These are phyloP conservation scores for Tetraodon nigroviridis DNA, from an alignment of 2,113 vertebrate genomes.

Conservation along the genomic window DNA sequence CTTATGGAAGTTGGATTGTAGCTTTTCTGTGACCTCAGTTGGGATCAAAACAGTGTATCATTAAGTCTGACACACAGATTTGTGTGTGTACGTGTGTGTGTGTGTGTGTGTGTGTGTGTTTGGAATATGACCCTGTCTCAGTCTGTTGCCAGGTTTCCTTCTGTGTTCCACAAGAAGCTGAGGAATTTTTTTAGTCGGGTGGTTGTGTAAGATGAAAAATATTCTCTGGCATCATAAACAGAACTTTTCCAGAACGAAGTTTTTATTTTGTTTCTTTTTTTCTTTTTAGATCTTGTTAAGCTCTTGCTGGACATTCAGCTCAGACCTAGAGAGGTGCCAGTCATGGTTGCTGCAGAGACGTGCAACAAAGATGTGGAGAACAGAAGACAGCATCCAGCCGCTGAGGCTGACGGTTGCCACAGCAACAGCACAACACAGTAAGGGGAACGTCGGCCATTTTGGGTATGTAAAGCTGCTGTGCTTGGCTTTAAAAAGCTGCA, in stretches of 20 bases:
- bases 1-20: background rate
- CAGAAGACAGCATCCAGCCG: slow-evolving; percentile 11
- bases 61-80: slow-evolving; percentile 46
- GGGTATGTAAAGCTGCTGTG: slow-evolving; percentile 25
- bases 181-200: slow-evolving; percentile 39
- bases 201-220: no score
- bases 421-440: slow-evolving; percentile 41
- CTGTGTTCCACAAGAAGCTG: slow-evolving; percentile 45
- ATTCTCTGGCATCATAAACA: no score
- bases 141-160: slow-evolving; percentile 36
- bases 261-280: no score
- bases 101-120: background rate
- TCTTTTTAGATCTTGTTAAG: no score
- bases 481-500: slow-evolving; percentile 10
- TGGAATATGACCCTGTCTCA: background rate
- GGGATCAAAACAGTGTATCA: slow-evolving; percentile 14
- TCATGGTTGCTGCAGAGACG: slow-evolving; percentile 18
- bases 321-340: slow-evolving; percentile 20
- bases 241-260: no score
- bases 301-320: slow-evolving; percentile 33
- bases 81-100: slow-evolving; percentile 19
- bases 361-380: slow-evolving; percentile 35
- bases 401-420: slow-evolving; percentile 35
- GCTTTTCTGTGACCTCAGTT: slow-evolving; percentile 13
- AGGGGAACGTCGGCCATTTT: slow-evolving; percentile 46